These are phyloP conservation scores for Lathamus discolor DNA, from an alignment of 2,113 vertebrate species.

Conservation along the genomic window DNA sequence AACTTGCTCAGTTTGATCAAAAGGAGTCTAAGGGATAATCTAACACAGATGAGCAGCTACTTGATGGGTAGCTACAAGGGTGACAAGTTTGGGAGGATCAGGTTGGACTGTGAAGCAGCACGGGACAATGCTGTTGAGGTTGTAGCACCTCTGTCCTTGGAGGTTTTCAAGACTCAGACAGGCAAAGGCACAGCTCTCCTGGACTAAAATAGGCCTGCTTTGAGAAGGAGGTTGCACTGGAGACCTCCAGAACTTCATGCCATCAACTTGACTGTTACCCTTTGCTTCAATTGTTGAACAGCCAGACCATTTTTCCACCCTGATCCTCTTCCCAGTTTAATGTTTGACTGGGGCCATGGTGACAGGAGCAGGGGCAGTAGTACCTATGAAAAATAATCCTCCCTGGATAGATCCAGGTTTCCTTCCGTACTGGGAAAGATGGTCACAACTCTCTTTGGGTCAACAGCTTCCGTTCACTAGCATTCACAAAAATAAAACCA, in stretches of 20 bases:
- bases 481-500: background rate
- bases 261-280: background rate
- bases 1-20: background rate
- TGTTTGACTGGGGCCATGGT: rapidly evolving
- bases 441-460: background rate
- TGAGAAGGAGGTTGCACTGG: background rate
- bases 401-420: background rate
- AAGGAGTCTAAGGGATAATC: background rate
- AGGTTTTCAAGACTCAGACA: background rate
- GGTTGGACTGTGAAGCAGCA: background rate
- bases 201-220: background rate
- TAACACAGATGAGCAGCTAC: background rate
- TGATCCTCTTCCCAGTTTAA: background rate
- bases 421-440: background rate
- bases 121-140: background rate
- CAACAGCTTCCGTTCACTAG: background rate
- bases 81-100: background rate
- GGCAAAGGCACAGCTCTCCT: background rate
- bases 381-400: background rate
- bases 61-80: background rate
- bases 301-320: background rate
- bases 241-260: background rate
- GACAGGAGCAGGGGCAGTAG: background rate
- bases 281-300: background rate
- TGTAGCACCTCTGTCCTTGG: background rate